phyloP scores from a whole-genome alignment of 1,140 invertebrate genomes.

The Hypsibius dujardini region DNA sequence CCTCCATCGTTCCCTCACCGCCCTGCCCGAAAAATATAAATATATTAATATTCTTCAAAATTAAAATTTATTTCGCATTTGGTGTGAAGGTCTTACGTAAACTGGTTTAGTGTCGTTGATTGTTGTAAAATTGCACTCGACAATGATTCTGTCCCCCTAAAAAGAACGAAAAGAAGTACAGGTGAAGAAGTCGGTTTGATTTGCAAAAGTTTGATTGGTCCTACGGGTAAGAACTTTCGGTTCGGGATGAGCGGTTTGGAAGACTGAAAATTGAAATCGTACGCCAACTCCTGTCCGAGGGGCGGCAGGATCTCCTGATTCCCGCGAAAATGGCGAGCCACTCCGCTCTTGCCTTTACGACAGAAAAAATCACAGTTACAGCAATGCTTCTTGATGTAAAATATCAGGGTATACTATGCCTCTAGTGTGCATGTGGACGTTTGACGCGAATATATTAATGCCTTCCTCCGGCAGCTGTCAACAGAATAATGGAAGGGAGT shows the following conservation, averaged over 20 bases:
- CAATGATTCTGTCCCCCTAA: not conserved
- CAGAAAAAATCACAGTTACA: not conserved
- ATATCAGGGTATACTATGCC: not conserved
- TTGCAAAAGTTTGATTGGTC: not conserved
- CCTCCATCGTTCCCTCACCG: not conserved
- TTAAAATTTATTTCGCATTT: not conserved
- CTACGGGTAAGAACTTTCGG: conserved; percentile 11
- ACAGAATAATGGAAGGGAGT: not conserved
- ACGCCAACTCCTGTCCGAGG: not conserved
- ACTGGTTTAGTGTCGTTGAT: not conserved
- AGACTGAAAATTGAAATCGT: conserved; percentile 7
- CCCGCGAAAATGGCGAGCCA: conserved; percentile 3
- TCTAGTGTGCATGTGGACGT: not conserved
- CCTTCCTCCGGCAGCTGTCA: not conserved
- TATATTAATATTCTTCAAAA: not conserved
- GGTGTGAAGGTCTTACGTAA: not conserved
- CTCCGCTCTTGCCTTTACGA: not conserved
- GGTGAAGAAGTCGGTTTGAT: not conserved
- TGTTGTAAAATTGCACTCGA: conserved; percentile 1
- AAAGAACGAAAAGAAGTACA: not conserved
- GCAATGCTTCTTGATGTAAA: not conserved
- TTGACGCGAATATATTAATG: not conserved
- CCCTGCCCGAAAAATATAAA: conserved; percentile 12
- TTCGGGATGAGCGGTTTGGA: not conserved
- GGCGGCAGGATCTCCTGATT: not conserved